Conservation (phyloP, 2,113 vertebrate species). For the Onychorhynchus coronatus region DNA sequence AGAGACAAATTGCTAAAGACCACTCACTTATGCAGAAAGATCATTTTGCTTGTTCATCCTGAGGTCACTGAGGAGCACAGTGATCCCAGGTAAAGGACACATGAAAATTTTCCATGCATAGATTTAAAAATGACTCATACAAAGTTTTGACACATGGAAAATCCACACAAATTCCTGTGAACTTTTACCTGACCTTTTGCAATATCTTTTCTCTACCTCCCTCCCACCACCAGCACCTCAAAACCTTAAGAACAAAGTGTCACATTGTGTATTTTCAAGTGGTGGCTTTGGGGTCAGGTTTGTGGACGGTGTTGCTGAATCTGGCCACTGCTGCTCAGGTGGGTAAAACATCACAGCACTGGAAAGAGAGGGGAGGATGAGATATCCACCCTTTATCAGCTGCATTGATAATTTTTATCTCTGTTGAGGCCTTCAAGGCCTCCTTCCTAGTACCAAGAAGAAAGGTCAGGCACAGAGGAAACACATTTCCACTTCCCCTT, state of each 20-base stretch:
- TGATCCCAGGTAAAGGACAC: not conserved
- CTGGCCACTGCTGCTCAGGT: not conserved
- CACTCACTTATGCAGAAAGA: not conserved
- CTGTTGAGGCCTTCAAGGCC: not conserved
- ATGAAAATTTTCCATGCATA: not conserved
- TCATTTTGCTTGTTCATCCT: not conserved
- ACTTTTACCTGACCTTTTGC: not conserved
- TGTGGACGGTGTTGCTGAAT: not conserved
- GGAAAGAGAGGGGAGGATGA: not conserved
- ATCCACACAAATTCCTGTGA: not conserved
- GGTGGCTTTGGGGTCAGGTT: not conserved
- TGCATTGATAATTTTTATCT: not conserved
- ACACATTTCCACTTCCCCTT: not conserved
- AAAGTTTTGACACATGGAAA: not conserved
- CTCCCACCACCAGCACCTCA: not conserved
- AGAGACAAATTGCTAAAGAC: not conserved
- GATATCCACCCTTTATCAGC: not conserved
- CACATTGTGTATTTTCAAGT: not conserved
- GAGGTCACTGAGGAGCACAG: not conserved
- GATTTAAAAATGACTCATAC: not conserved
- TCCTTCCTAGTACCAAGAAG: not conserved
- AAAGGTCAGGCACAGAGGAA: not conserved
- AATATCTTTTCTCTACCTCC: not conserved
- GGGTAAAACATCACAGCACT: not conserved
- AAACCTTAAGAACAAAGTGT: not conserved